Evolutionary conservation across 2,888 invertebrate genomes (phyloP).

Genomic region (Schizotus pectinicornis): DNA sequence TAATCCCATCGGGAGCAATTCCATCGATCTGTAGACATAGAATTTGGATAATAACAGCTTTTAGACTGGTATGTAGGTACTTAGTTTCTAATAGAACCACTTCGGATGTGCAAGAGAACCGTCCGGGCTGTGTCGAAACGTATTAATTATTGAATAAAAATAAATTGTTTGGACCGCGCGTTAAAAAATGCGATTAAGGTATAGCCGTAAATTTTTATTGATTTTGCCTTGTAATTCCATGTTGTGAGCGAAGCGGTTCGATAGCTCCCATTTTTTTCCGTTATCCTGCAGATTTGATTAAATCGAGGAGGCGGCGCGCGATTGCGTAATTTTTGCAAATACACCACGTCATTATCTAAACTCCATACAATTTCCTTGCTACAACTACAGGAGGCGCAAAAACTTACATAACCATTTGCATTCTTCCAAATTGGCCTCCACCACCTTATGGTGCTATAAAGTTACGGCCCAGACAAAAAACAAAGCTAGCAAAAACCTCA

Average conservation of each 20-base stretch:
- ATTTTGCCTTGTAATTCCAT: constrained; percentile 8
- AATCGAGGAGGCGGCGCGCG: constrained; percentile 2
- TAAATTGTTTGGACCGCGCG: constrained; percentile 17
- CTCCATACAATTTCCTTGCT: constrained; percentile 12
- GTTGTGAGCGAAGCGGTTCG: neutral
- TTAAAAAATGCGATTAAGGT: constrained; percentile 1
- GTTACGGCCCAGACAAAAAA: constrained; percentile 23
- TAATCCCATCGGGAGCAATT: constrained; percentile 27
- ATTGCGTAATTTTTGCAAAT: too few species aligned
- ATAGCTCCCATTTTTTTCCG: constrained; percentile 15
- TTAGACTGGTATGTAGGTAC: constrained; percentile 30
- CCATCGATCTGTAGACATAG: constrained; percentile 28
- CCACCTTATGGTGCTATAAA: constrained; percentile 21
- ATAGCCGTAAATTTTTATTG: constrained; percentile 22
- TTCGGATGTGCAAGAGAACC: constrained; percentile 11
- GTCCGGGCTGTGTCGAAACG: constrained; percentile 21
- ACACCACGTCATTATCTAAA: constrained; percentile 16
- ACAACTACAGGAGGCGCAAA: constrained; percentile 12
- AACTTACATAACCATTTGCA: constrained; percentile 21
- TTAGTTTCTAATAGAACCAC: constrained; percentile 26
- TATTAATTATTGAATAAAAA: constrained; percentile 29
- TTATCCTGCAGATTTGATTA: constrained; percentile 10
- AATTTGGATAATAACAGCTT: constrained; percentile 31
- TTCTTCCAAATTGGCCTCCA: constrained; percentile 16
- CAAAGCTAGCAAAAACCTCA: constrained; percentile 8